Base-by-base conservation (phyloP, 2,113 vertebrate genomes). In the Epinephelus fuscoguttatus region DNA sequence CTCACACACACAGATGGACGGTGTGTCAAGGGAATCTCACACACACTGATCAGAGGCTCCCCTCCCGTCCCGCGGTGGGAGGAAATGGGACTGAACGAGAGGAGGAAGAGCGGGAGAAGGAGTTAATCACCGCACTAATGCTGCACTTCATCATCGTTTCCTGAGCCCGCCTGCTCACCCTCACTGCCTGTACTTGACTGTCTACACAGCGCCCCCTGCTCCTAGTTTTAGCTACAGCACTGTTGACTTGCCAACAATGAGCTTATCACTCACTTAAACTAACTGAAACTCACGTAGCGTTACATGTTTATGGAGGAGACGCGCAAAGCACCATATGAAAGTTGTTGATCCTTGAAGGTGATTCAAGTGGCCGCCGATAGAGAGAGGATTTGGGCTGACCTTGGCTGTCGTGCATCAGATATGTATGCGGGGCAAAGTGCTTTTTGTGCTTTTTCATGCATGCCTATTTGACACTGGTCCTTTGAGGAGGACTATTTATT, bases 101-200 rank as follows among this genome's bases (percentile, higher is more conserved):
- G 91, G 88, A 91, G 93, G 93, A 94, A 94, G 92, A 94, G 92
- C 89, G 82, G 89, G 87, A 92, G 87, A 94, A 94, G 93, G 88
- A 95, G 94, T 94, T 96, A 95, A 95, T 95, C 93, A 95, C 93
- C 85, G 82, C 82, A 74, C 93, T 96, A 95, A 95, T 94, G 95
- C 91, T 85, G 92, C 89, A 94, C 92, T 95, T 96, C 94, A 95
- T 96, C 94, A 95, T 94, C 91, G 92, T 95, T 95, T 95, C 92
- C 94, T 89, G 87, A 88, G 88, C 92, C 88, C 71, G 90, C 88
- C 88, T 91, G 91, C 90, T 87, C 84, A 78, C 74, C 80, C 81
- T 84, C 81, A 30, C 88, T 77, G 88, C 80, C 66, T 80, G 71
- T 21, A 37, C 76, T 84, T 83, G 75, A 81, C 86, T 80, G 86